Evolutionary conservation across 2,888 invertebrate genomes (phyloP), one percentile per base, ranked within the genome.

Genomic region (Mechanitis mazaeus): DNA sequence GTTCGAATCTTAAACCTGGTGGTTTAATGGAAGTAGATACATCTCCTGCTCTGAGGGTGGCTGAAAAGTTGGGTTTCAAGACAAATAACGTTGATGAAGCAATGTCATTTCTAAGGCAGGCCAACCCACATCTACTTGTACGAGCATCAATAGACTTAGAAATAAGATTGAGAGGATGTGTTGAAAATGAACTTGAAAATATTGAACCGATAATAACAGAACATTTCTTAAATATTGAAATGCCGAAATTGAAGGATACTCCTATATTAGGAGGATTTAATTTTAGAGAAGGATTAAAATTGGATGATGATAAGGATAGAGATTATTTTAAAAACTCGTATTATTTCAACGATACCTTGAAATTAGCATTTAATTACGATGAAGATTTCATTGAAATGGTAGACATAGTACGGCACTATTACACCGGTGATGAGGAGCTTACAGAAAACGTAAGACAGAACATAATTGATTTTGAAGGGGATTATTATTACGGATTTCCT

Each of bases 201-300:
- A 71, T 77, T 0, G 76, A 79, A 53, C 64, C 71, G 1, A 75
- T 83, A 57, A 62, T 84, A 47, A 64, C 72, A 7, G 69, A 71
- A 45, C 69, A 72, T 63, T 77, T 80, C 70, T 64, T 78, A 2
- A 70, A 73, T 45, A 64, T 72, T 45, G 38, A 64, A 20, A 64
- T 69, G 0, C 74, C 78, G 2, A 80, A 78, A 72, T 73, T 69
- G 0, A 71, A 65, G 35, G 67, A 72, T 31, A 68, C 80, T 33
- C 70, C 80, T 28, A 66, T 83, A 47, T 61, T 84, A 20, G 68
- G 78, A 5, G 84, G 84, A 7, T 81, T 76, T 55, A 80, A 69
- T 54, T 71, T 75, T 54, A 65, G 77, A 45, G 84, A 85, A 31
- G 50, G 50, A 31, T 50, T 50, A 72, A 45, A 56, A 33, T 61